Conservation (phyloP, 2,797 vertebrate species). For the Pangasius djambal region DNA sequence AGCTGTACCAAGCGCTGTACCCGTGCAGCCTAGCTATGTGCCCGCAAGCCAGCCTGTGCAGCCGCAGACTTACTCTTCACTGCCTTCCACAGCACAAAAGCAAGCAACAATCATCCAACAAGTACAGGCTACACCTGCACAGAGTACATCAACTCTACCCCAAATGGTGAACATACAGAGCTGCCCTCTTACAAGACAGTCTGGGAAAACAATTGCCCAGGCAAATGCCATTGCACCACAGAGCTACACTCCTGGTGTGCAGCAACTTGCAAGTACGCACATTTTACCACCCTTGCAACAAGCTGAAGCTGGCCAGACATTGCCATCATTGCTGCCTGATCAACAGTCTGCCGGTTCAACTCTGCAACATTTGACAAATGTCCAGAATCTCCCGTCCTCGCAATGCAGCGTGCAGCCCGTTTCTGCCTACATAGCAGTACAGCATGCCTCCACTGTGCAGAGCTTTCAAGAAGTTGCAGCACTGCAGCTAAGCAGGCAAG, state of each 20-base stretch:
- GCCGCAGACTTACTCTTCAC: constrained; percentile 47
- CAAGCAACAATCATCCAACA: constrained; percentile 8
- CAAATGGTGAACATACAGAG: background rate
- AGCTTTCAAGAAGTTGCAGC: constrained; percentile 50
- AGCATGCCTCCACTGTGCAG: constrained; percentile 62
- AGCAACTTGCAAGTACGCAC: constrained; percentile 14
- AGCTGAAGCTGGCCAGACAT: background rate
- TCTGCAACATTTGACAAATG: constrained; percentile 23
- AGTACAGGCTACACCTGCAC: constrained; percentile 54
- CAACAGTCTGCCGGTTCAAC: constrained; percentile 46
- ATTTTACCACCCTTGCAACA: constrained; percentile 11
- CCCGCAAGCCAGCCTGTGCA: constrained; percentile 19
- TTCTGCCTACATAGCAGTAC: constrained; percentile 58
- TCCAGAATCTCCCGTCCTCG: constrained; percentile 47
- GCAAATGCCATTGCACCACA: background rate
- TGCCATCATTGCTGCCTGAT: constrained; percentile 37
- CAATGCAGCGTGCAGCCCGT: constrained; percentile 67
- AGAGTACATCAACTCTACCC: background rate
- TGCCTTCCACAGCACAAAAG: constrained; percentile 66
- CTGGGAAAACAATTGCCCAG: constrained; percentile 7
- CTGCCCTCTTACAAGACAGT: constrained; percentile 3
- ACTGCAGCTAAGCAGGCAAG: constrained; percentile 23
- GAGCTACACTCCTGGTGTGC: background rate
- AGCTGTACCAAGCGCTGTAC: constrained; percentile 40
- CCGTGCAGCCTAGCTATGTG: constrained; percentile 49